phyloP scores from a whole-genome alignment of 2,888 invertebrate species.

The Acanthosepion esculentum region DNA sequence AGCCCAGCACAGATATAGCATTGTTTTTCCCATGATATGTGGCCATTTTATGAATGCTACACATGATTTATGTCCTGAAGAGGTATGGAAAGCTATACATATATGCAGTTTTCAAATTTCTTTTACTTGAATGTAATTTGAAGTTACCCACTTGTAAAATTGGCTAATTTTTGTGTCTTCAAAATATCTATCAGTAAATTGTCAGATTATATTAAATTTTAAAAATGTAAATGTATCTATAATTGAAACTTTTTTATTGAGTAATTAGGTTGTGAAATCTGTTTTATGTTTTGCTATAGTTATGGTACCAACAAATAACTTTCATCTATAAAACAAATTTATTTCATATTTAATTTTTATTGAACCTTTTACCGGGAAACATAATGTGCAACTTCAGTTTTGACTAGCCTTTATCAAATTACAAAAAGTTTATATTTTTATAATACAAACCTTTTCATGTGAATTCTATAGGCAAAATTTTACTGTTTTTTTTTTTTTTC shows the following conservation, averaged over 20 bases:
- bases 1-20: conserved; percentile 93
- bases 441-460: background rate
- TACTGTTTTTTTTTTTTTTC: background rate
- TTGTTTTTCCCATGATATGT: conserved; percentile 97
- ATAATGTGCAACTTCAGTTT: background rate
- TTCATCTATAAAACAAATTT: no score
- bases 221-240: background rate
- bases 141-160: background rate
- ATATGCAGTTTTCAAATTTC: background rate
- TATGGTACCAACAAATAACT: no score
- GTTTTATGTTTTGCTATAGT: background rate
- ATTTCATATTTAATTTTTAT: no score
- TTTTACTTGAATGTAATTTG: background rate
- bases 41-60: conserved; percentile 98
- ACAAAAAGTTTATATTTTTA: background rate
- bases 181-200: background rate
- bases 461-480: background rate
- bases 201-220: background rate
- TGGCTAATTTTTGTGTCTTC: background rate
- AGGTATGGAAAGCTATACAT: conserved; percentile 75
- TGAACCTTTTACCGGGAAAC: no score
- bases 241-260: background rate
- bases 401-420: background rate
- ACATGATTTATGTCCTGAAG: conserved; percentile 98
- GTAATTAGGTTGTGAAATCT: background rate